Percentiles rank a stretch among this genome's conserved stretches.
phyloP scores from a whole-genome alignment of 2,797 vertebrate species.

The Pempheris klunzingeri region DNA sequence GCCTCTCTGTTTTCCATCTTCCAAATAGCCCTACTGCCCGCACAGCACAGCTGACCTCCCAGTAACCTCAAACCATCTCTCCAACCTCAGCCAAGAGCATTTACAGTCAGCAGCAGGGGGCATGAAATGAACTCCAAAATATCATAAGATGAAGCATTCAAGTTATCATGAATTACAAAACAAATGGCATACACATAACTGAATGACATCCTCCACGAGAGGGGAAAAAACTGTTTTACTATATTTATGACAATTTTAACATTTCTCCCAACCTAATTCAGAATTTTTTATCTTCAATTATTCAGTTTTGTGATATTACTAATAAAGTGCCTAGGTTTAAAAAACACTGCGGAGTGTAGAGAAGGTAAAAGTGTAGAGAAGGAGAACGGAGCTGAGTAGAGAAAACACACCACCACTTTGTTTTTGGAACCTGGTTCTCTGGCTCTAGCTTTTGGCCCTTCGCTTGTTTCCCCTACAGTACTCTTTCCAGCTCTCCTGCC shows the following conservation, averaged over 20 bases:
- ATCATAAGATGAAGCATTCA: constrained; percentile 31
- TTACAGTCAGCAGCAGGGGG: constrained; percentile 39
- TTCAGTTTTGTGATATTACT: constrained; percentile 41
- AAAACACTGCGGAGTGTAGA: constrained; percentile 33
- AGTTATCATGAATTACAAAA: constrained; percentile 16
- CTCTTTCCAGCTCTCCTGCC: constrained; percentile 40
- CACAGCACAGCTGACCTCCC: constrained; percentile 61
- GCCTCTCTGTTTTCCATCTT: constrained; percentile 38
- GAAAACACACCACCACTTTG: constrained; percentile 70
- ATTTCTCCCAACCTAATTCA: constrained; percentile 1
- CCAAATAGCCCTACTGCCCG: constrained; percentile 41
- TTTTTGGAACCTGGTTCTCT: constrained; percentile 75
- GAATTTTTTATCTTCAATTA: constrained; percentile 14
- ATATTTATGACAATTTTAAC: constrained; percentile 2
- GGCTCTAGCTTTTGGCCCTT: constrained; percentile 64
- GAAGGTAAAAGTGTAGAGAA: constrained; percentile 29
- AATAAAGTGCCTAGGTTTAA: constrained; percentile 5
- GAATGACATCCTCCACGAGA: neutral
- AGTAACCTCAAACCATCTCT: constrained; percentile 56
- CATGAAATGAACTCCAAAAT: constrained; percentile 48
- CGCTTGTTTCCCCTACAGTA: constrained; percentile 51
- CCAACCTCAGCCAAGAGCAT: constrained; percentile 38
- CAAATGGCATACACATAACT: constrained; percentile 5
- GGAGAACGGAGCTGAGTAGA: constrained; percentile 48
- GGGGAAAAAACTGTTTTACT: constrained; percentile 6